A percentile compares a stretch with the other conserved stretches of the same genome.
Evolutionary conservation across 2,113 vertebrate species (phyloP).

Genomic region (Peromyscus leucopus): DNA sequence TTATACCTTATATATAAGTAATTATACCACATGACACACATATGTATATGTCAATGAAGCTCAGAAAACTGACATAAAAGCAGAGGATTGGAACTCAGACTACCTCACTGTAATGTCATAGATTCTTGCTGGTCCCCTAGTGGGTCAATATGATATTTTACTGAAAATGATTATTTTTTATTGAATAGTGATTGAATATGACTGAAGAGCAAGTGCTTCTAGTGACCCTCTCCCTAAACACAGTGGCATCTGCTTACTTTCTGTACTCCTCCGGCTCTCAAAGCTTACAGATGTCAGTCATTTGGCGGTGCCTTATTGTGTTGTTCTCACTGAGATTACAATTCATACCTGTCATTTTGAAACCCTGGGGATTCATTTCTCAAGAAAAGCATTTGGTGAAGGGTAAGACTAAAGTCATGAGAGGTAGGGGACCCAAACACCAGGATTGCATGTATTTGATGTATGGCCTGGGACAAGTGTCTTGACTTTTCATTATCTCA

Average conservation of each 20-base stretch:
- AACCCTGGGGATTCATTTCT: background rate
- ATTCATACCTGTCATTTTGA: background rate
- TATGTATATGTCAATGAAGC: background rate
- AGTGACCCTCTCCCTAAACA: background rate
- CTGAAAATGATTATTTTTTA: background rate
- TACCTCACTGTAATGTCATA: background rate
- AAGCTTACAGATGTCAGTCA: background rate
- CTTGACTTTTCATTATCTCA: background rate
- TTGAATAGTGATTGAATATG: background rate
- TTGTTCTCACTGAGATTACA: background rate
- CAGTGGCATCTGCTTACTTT: background rate
- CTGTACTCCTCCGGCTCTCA: background rate
- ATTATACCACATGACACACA: no score
- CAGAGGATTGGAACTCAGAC: background rate
- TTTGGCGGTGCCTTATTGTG: background rate
- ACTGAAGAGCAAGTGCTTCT: background rate
- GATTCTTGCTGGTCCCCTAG: background rate
- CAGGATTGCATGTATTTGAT: background rate
- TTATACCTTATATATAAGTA: background rate
- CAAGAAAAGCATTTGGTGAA: constrained; percentile 21
- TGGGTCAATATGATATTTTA: background rate
- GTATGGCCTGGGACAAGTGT: background rate
- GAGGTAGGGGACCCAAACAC: background rate
- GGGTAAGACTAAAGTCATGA: background rate
- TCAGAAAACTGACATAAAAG: background rate